Evolutionary conservation across 2,888 invertebrate species (phyloP).

Genomic region (Graphium colonna): DNA sequence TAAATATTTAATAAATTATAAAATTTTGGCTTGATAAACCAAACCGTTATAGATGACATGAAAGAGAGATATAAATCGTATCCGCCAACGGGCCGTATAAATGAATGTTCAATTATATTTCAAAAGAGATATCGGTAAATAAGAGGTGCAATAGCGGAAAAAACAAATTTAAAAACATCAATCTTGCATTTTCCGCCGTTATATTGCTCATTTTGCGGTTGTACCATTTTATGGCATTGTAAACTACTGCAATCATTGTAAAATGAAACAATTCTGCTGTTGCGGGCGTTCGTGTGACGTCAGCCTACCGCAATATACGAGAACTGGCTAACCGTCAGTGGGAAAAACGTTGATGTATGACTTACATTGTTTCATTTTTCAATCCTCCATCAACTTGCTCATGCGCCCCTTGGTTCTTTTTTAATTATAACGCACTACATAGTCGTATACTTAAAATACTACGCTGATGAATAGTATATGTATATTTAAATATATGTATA

Average conservation of each 20-base stretch:
- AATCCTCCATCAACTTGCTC: not conserved
- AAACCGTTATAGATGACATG: too few species aligned
- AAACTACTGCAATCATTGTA: slow-evolving; percentile 50
- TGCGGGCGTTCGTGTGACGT: slow-evolving; percentile 34
- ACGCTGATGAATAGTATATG: too few species aligned
- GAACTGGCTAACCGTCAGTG: slow-evolving; percentile 19
- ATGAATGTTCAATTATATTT: too few species aligned
- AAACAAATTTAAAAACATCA: slow-evolving; percentile 11
- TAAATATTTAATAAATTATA: too few species aligned
- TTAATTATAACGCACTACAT: too few species aligned
- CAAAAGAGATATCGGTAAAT: not conserved
- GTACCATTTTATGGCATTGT: slow-evolving; percentile 47
- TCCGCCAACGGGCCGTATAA: too few species aligned
- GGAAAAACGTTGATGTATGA: slow-evolving; percentile 20
- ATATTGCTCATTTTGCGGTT: slow-evolving; percentile 38
- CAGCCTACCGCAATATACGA: slow-evolving; percentile 30
- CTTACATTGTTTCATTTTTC: slow-evolving; percentile 13
- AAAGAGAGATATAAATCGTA: too few species aligned
- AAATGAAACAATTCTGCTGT: slow-evolving; percentile 44
- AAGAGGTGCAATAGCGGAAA: not conserved
- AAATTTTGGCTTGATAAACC: too few species aligned
- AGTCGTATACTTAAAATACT: too few species aligned
- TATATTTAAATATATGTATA: too few species aligned
- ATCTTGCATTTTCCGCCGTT: slow-evolving; percentile 24
- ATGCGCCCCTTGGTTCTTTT: too few species aligned